Evolutionary conservation across 2,888 invertebrate species (phyloP).

Genomic region (Zygothrica quintamaculata): DNA sequence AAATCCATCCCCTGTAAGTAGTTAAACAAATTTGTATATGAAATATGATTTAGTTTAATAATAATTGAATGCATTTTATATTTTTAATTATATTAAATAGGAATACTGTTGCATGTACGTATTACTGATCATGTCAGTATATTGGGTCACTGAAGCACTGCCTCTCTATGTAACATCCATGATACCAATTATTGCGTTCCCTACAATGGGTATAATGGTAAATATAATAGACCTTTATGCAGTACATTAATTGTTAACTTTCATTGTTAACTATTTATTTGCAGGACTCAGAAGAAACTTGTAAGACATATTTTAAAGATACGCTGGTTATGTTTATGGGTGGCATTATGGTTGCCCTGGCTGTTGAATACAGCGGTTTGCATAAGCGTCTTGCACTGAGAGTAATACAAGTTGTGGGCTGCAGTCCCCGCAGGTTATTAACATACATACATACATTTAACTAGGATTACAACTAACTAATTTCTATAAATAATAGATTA

Average conservation of each 20-base stretch:
- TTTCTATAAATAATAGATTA: constrained; percentile 85
- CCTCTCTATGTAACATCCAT: constrained; percentile 93
- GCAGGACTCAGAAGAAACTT: constrained; percentile 86
- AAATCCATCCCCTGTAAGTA: constrained; percentile 86
- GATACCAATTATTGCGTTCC: constrained; percentile 93
- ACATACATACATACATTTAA: not conserved
- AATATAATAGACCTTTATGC: constrained; percentile 31
- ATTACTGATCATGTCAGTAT: constrained; percentile 92
- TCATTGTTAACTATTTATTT: not conserved
- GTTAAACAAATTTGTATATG: no score
- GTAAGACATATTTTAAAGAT: constrained; percentile 91
- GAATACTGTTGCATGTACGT: constrained; percentile 91
- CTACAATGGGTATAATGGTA: constrained; percentile 91
- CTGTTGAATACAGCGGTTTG: constrained; percentile 94
- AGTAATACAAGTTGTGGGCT: constrained; percentile 91
- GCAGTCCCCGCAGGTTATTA: constrained; percentile 88
- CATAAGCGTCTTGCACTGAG: constrained; percentile 94
- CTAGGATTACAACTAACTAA: not conserved
- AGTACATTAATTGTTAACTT: constrained; percentile 60
- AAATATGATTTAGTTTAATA: no score
- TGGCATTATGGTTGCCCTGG: constrained; percentile 95
- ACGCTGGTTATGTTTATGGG: constrained; percentile 95
- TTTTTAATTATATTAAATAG: constrained; percentile 74
- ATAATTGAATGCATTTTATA: not conserved
- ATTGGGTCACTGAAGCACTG: constrained; percentile 93